These are phyloP conservation scores for Calidris pygmaea DNA, from an alignment of 2,113 vertebrate species.

Conservation along the genomic window DNA sequence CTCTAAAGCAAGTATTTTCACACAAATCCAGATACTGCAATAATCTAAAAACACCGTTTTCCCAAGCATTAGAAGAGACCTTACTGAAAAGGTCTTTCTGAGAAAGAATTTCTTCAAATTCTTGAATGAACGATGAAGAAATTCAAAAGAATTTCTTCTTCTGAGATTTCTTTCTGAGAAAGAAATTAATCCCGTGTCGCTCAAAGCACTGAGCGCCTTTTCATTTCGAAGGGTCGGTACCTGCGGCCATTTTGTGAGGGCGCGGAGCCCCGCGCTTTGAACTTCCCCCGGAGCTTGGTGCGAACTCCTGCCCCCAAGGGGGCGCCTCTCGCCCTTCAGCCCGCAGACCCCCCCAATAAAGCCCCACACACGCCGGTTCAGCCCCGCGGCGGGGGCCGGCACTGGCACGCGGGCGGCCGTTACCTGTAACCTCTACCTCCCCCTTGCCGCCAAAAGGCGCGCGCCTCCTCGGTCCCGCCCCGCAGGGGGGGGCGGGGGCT, in stretches of 20 bases:
- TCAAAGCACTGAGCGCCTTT: background rate
- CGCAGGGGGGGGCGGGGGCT: rapidly evolving
- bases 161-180: background rate
- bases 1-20: background rate
- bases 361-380: no score
- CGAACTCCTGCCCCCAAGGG: rapidly evolving
- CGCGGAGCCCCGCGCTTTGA: rapidly evolving
- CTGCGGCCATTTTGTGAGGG: background rate
- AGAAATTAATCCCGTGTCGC: background rate
- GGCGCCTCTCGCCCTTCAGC: background rate
- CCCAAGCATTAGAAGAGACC: no score
- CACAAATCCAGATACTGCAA: background rate
- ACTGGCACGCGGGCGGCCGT: rapidly evolving
- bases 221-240: background rate
- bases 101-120: no score
- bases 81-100: no score
- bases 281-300: rapidly evolving
- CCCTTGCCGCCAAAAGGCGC: background rate
- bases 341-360: background rate
- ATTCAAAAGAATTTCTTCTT: no score
- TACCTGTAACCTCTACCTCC: rapidly evolving
- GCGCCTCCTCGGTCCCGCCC: no score
- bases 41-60: no score
- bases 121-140: no score
- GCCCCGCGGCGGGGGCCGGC: rapidly evolving